A percentile compares a stretch with the other conserved stretches of the same genome.
Conservation (phyloP, 2,888 invertebrate genomes). For the Nemurella pictetii region DNA sequence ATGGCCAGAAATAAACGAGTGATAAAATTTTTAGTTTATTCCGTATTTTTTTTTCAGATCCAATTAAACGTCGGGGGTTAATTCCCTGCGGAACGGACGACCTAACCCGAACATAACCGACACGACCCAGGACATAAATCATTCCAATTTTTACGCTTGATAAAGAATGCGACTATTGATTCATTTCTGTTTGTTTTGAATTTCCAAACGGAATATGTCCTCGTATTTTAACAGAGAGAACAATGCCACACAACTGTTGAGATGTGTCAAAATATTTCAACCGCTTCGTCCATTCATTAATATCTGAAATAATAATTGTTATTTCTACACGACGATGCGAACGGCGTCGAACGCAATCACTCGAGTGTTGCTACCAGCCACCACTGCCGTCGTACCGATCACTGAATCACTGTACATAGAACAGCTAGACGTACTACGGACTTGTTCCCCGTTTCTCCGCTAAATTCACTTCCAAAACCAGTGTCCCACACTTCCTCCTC, state of each 20-base stretch:
- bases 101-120: not conserved
- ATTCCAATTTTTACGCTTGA: not conserved
- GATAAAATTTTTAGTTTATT: not conserved
- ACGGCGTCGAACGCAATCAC: not conserved
- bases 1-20: not conserved
- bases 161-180: not conserved
- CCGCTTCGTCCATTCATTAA: not conserved
- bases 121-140: not conserved
- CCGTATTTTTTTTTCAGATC: not conserved
- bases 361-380: not conserved
- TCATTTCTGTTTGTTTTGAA: not conserved
- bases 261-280: not conserved
- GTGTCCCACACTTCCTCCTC: slow-evolving; percentile 12
- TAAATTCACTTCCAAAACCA: slow-evolving; percentile 11
- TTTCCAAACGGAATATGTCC: not conserved
- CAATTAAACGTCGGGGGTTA: not conserved
- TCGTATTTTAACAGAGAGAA: not conserved
- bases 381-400: not conserved
- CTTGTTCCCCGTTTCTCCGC: not conserved
- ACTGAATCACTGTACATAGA: not conserved
- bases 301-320: not conserved
- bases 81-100: not conserved
- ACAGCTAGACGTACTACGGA: not conserved
- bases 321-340: not conserved
- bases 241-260: not conserved